phyloP scores from a whole-genome alignment of 2,888 invertebrate species.

The Oscheius onirici region DNA sequence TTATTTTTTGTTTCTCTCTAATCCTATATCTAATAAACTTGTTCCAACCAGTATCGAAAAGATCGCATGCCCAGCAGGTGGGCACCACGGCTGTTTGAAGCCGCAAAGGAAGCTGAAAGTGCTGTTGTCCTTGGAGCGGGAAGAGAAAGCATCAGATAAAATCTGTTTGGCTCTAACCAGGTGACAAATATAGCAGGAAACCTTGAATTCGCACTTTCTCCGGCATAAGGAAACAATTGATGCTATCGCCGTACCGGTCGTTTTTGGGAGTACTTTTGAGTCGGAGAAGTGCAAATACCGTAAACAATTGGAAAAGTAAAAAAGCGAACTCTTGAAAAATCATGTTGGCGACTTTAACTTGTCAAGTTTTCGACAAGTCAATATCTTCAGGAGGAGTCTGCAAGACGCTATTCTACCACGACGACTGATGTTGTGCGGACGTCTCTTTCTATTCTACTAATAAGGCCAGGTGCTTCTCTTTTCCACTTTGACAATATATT shows the following conservation, averaged over 20 bases:
- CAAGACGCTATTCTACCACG: too few relatives aligned
- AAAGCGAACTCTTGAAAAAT: too few relatives aligned
- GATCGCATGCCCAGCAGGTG: background rate
- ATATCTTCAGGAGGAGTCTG: too few relatives aligned
- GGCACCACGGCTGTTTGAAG: conserved; percentile 1
- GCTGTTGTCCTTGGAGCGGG: conserved; percentile 11
- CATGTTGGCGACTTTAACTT: too few relatives aligned
- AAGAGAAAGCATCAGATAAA: conserved; percentile 24
- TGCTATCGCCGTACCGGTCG: background rate
- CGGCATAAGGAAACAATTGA: background rate
- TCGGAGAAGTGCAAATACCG: too few relatives aligned
- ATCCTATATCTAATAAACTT: conserved; percentile 12
- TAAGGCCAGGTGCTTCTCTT: too few relatives aligned
- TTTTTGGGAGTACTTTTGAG: too few relatives aligned
- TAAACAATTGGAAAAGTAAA: too few relatives aligned
- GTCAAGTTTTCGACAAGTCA: too few relatives aligned
- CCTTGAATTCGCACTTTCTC: conserved; percentile 5
- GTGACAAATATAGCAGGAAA: conserved; percentile 1
- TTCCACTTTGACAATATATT: too few relatives aligned
- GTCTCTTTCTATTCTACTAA: too few relatives aligned
- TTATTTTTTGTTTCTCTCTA: background rate
- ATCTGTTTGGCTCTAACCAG: conserved; percentile 12
- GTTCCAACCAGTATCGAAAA: background rate
- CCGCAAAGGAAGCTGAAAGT: conserved; percentile 9
- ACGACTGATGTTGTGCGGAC: too few relatives aligned